phyloP scores from a whole-genome alignment of 2,113 vertebrate genomes.

The Cettia cetti region DNA sequence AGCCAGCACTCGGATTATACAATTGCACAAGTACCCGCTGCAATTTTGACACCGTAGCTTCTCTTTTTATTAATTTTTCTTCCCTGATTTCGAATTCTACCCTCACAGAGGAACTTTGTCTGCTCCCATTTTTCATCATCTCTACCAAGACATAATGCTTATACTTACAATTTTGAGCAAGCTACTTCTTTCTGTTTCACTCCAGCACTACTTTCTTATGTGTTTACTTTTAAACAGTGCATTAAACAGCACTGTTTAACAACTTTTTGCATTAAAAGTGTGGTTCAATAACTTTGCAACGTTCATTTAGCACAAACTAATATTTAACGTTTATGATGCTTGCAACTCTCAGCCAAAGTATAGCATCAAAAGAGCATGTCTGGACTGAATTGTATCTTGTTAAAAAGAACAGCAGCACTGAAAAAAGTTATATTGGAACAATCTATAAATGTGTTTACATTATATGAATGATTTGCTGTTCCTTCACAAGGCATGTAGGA shows the following conservation, averaged over 20 bases:
- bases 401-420: slow-evolving; percentile 44
- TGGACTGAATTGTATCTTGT: slow-evolving; percentile 26
- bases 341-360: slow-evolving; percentile 18
- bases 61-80: not conserved
- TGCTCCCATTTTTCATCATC: not conserved
- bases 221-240: not conserved
- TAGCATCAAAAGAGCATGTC: slow-evolving; percentile 17
- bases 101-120: not conserved
- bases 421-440: slow-evolving; percentile 63
- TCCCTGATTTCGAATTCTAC: not conserved
- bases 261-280: not conserved
- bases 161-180: not conserved
- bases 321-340: not conserved
- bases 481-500: slow-evolving; percentile 70
- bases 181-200: not conserved
- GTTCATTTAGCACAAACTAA: not conserved
- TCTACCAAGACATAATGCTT: not conserved
- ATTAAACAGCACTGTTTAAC: not conserved
- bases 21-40: no score
- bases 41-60: not conserved
- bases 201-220: not conserved
- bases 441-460: slow-evolving; percentile 68
- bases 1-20: no score
- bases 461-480: slow-evolving; percentile 71
- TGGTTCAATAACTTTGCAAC: not conserved